Base-by-base conservation (phyloP, 2,888 invertebrate genomes). In the Xanthia togata region DNA sequence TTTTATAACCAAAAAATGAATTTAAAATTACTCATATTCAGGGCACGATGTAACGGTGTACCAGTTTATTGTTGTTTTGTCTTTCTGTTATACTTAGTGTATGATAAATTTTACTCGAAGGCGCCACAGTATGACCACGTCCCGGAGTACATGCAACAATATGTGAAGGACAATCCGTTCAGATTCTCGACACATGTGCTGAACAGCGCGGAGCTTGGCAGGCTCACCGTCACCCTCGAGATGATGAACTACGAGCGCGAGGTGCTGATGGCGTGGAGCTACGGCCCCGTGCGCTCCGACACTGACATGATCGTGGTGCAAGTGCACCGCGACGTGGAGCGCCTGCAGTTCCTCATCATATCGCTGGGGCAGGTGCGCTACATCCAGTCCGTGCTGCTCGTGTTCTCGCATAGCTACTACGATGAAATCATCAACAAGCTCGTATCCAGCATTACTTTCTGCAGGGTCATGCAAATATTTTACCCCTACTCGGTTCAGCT, bases 341-440 rank as follows among this genome's bases (percentile, higher is more conserved):
- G 90, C 9, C 89, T 93, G 69, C 92, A 89, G 81, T 76, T 85
- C 67, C 92, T 94, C 11, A 80, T 93, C 68, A 67, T 83, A n/a
- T 89, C 93, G 0, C 89, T 94, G 62, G 89, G 88, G 3, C 88
- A 87, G 53, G 92, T 92, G n/a, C 84, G 64, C 6, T 68, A 83
- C 82, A 91, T 94, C 69, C 78, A 88, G 4, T 78, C 81, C 4
- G 85, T 81, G 2, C 74, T 94, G 44, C 68, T 94, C 3, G 80
- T 94, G n/a, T 91, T 94, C 85, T 94, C 94, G 4, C 94, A 93
- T 83, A 89, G 90, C 83, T 91, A 86, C 86, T 92, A 90, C 76
- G 89, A 92, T 62, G 89, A 88, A 0, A 11, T 55, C 0, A 87
- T 93, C 2, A 89, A 92, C 75, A 76, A 60, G 3, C 83, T 94